Conservation (phyloP, 2,113 vertebrate species). For the Chrysochloris asiatica region DNA sequence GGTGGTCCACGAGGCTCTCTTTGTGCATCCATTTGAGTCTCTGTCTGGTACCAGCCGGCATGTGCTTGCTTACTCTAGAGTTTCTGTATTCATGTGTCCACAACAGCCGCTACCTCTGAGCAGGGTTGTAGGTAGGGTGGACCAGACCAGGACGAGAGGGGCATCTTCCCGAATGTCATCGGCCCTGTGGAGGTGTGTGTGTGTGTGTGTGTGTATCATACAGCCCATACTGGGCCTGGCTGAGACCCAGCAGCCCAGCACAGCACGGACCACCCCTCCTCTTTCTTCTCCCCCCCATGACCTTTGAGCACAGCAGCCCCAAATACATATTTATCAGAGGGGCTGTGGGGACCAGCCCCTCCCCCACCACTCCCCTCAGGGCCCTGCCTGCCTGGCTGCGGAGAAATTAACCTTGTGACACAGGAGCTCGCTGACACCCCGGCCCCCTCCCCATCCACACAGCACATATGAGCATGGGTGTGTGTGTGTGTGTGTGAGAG, state of each 20-base stretch:
- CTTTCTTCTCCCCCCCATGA: slow-evolving; percentile 38
- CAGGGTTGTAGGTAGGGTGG: slow-evolving; percentile 25
- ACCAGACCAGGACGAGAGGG: neutral
- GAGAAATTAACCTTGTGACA: slow-evolving; percentile 82
- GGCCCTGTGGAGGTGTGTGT: neutral
- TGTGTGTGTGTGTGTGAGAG: neutral
- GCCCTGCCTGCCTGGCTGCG: slow-evolving; percentile 76
- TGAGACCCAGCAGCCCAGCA: neutral
- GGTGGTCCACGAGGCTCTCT: slow-evolving; percentile 30
- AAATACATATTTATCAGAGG: slow-evolving; percentile 82
- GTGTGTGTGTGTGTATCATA: neutral
- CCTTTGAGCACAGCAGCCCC: slow-evolving; percentile 77
- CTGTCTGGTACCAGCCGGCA: neutral
- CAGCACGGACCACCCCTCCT: slow-evolving; percentile 50
- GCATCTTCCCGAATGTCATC: slow-evolving; percentile 36
- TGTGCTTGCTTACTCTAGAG: slow-evolving; percentile 31
- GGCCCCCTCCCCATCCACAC: slow-evolving; percentile 36
- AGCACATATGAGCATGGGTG: slow-evolving; percentile 16
- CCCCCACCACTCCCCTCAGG: slow-evolving; percentile 76
- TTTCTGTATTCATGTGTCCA: slow-evolving; percentile 45
- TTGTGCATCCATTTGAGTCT: slow-evolving; percentile 56
- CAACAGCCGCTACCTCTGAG: slow-evolving; percentile 1
- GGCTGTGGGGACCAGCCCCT: slow-evolving; percentile 75
- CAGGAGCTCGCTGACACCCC: slow-evolving; percentile 67
- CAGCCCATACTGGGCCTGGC: neutral